These are phyloP conservation scores for Steinernema carpocapsae DNA, from an alignment of 2,888 invertebrate species.

Conservation along the genomic window DNA sequence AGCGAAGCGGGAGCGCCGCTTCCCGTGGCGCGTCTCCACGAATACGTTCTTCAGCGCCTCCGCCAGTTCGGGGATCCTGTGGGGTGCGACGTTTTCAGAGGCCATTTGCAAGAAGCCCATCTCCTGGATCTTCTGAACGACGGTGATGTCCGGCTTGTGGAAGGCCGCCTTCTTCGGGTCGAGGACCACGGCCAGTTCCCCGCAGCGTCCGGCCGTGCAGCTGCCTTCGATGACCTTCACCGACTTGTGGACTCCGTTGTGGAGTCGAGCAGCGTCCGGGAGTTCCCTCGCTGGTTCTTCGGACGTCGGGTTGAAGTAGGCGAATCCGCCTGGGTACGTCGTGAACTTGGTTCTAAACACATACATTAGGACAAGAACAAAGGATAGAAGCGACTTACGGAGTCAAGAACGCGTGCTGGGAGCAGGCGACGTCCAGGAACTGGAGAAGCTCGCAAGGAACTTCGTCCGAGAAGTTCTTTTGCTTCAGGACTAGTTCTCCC, in stretches of 20 bases:
- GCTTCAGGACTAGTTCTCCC: too few species aligned
- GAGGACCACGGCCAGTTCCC: not conserved
- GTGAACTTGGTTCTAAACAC: not conserved
- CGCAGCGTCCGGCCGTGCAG: too few species aligned
- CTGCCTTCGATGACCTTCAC: not conserved
- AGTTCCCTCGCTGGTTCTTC: not conserved
- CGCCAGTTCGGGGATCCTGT: not conserved
- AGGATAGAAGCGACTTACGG: not conserved
- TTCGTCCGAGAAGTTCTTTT: too few species aligned
- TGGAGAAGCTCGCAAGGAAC: too few species aligned
- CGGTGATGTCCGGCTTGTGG: not conserved
- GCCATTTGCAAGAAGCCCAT: not conserved
- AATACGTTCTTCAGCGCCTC: not conserved
- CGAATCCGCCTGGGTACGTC: not conserved
- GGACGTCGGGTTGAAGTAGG: not conserved
- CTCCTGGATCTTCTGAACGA: not conserved
- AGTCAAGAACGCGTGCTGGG: not conserved
- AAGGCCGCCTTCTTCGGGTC: not conserved
- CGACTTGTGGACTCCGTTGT: not conserved
- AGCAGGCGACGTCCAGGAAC: not conserved
- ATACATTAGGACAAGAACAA: too few species aligned
- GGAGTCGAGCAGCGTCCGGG: too few species aligned
- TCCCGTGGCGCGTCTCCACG: not conserved
- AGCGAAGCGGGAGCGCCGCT: not conserved
- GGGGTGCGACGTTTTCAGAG: not conserved